Conservation (phyloP, 2,797 vertebrate species). For the Cyprinella venusta region DNA sequence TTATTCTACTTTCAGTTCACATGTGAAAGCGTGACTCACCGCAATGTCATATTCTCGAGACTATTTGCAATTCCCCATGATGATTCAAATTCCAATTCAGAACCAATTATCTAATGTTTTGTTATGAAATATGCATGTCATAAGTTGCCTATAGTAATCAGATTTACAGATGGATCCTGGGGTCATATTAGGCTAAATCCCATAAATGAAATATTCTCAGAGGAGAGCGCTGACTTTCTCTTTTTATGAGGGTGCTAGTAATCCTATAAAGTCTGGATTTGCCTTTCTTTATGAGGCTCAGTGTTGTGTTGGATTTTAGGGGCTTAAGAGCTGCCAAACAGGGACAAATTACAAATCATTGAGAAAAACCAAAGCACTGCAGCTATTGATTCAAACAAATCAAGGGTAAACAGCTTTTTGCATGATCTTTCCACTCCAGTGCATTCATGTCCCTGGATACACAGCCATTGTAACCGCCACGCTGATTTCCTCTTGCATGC, state of each 20-base stretch:
- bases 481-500: conserved; percentile 4
- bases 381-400: conserved; percentile 73
- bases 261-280: conserved; percentile 79
- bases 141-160: conserved; percentile 52
- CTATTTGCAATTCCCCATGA: not conserved
- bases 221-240: conserved; percentile 66
- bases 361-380: conserved; percentile 68
- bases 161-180: conserved; percentile 65
- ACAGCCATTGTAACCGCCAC: not conserved
- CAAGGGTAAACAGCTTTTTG: conserved; percentile 70
- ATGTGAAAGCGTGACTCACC: not conserved
- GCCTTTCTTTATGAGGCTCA: conserved; percentile 73
- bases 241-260: conserved; percentile 72
- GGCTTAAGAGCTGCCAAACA: conserved; percentile 73
- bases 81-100: conserved; percentile 26
- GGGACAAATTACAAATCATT: conserved; percentile 75
- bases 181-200: conserved; percentile 74
- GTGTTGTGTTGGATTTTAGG: conserved; percentile 71
- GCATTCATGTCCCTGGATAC: conserved; percentile 54
- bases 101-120: conserved; percentile 29
- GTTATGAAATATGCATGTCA: conserved; percentile 41
- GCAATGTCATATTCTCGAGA: not conserved
- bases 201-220: conserved; percentile 71
- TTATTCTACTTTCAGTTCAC: not conserved
- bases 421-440: conserved; percentile 50